Percentiles rank a stretch among this genome's conserved stretches.
These are phyloP conservation scores for Nymphicus hollandicus DNA, from an alignment of 2,113 vertebrate species.

Conservation along the genomic window DNA sequence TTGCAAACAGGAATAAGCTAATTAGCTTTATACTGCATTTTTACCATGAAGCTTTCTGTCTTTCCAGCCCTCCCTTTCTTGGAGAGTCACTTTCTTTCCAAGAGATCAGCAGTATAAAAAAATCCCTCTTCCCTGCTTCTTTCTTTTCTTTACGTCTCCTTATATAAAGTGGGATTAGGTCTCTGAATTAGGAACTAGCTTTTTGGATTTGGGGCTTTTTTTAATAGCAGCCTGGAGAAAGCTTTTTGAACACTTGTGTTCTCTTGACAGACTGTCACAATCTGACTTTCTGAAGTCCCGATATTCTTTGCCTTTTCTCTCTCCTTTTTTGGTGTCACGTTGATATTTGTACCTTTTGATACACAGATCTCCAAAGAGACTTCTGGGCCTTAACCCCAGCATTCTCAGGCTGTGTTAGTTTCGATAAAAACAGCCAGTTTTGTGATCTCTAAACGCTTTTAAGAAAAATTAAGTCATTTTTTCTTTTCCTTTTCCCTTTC, in stretches of 20 bases:
- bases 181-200: background rate
- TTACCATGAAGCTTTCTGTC: background rate
- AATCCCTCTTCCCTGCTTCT: background rate
- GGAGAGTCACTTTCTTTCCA: background rate
- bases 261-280: background rate
- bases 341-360: conserved; percentile 26
- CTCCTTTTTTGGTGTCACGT: background rate
- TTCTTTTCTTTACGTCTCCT: background rate
- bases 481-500: background rate
- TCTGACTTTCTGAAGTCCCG: background rate
- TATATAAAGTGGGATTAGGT: background rate
- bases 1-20: background rate
- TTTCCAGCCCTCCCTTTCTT: background rate
- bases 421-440: background rate
- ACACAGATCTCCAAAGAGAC: background rate
- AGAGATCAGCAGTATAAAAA: background rate
- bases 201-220: background rate
- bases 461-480: background rate
- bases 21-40: background rate
- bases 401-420: background rate
- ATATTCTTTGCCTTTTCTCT: background rate
- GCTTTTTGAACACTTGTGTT: background rate
- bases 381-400: background rate
- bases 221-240: background rate
- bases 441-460: background rate